phyloP scores from a whole-genome alignment of 2,888 invertebrate species.

The Chorisops tibialis region DNA sequence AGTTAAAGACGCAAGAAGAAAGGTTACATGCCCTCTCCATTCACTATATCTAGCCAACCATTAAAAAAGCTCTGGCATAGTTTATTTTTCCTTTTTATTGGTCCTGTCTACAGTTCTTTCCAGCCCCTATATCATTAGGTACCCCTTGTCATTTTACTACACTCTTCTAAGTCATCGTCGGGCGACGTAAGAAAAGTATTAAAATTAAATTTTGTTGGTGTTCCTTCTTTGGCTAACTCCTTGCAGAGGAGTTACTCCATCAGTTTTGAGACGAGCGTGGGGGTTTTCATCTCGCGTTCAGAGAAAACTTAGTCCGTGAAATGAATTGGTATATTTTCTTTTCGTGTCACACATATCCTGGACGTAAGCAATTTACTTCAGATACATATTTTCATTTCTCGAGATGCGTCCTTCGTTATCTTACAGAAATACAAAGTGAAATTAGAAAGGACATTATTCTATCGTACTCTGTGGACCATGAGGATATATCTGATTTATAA shows the following conservation, averaged over 20 bases:
- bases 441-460: too few species aligned
- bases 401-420: too few species aligned
- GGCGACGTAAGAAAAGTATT: slow-evolving; percentile 15
- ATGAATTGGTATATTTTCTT: slow-evolving; percentile 28
- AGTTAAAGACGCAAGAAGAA: slow-evolving; percentile 19
- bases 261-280: slow-evolving; percentile 1
- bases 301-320: slow-evolving; percentile 28
- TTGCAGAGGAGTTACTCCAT: too few species aligned
- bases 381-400: too few species aligned
- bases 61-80: slow-evolving; percentile 1
- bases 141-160: slow-evolving; percentile 27
- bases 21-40: too few species aligned
- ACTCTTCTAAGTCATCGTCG: slow-evolving; percentile 15
- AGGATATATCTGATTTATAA: too few species aligned
- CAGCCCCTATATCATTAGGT: too few species aligned
- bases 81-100: too few species aligned
- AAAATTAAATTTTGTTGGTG: slow-evolving; percentile 15
- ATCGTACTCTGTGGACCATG: too few species aligned
- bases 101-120: too few species aligned
- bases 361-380: not conserved
- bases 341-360: slow-evolving; percentile 21
- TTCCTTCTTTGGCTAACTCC: too few species aligned
- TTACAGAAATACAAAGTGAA: too few species aligned
- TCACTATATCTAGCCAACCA: slow-evolving; percentile 16
- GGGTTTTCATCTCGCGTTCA: slow-evolving; percentile 4